Percentiles rank a stretch among this genome's conserved stretches.
These are phyloP conservation scores for Numida meleagris DNA, from an alignment of 2,113 vertebrate genomes.

Conservation along the genomic window DNA sequence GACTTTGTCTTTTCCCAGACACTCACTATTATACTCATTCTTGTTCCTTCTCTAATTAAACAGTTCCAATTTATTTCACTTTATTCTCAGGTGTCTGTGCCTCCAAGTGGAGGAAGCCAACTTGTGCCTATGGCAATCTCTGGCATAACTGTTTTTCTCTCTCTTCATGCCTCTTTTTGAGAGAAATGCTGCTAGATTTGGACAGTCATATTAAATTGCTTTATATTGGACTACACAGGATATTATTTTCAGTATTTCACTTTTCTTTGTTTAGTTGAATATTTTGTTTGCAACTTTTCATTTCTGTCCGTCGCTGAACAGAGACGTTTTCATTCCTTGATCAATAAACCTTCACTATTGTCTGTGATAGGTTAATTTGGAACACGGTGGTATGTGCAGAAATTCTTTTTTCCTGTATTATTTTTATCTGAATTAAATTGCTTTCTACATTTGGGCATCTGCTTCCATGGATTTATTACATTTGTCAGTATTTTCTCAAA, in stretches of 20 bases:
- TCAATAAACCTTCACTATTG: background rate
- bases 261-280: background rate
- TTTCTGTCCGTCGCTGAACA: background rate
- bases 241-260: background rate
- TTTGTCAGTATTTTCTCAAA: background rate
- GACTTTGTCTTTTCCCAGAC: background rate
- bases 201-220: background rate
- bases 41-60: background rate
- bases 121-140: background rate
- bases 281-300: background rate
- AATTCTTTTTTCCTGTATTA: background rate
- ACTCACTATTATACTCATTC: background rate
- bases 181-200: background rate
- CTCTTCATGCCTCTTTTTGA: background rate
- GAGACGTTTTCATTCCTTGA: background rate
- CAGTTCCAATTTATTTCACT: background rate
- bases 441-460: background rate
- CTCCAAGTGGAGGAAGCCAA: background rate
- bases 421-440: background rate
- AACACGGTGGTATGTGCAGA: background rate
- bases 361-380: background rate
- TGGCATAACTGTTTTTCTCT: background rate
- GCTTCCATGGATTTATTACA: background rate
- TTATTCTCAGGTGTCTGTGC: background rate
- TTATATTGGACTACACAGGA: background rate